Conservation (phyloP, 2,113 vertebrate species). For the Megaleporinus macrocephalus region DNA sequence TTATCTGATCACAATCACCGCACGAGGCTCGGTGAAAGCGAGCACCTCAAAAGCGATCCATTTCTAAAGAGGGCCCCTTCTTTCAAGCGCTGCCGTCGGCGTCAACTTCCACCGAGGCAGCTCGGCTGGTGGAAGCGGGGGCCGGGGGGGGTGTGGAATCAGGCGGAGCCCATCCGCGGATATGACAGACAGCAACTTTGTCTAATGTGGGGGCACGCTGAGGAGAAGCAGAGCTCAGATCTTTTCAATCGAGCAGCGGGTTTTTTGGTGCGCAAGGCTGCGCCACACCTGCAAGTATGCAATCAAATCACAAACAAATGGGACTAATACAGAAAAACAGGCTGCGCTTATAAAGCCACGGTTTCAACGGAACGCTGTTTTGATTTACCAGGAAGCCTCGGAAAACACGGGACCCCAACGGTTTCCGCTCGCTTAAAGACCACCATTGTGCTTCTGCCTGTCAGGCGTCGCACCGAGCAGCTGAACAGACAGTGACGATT, state of each 20-base stretch:
- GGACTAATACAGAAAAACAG: conserved; percentile 19
- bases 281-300: neutral
- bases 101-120: conserved; percentile 22
- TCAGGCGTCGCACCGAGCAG: neutral
- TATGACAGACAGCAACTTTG: conserved; percentile 40
- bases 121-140: neutral
- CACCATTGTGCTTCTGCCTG: neutral
- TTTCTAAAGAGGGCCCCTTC: conserved; percentile 36
- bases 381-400: conserved; percentile 17
- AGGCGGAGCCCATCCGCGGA: conserved; percentile 15
- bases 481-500: neutral
- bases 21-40: conserved; percentile 7
- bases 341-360: neutral
- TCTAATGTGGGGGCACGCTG: neutral
- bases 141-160: neutral
- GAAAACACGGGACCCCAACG: neutral
- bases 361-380: conserved; percentile 23
- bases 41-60: neutral
- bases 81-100: conserved; percentile 1
- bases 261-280: conserved; percentile 31
- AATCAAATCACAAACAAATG: conserved; percentile 12
- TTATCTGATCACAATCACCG: conserved; percentile 42
- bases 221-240: conserved; percentile 22
- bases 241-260: conserved; percentile 24
- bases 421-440: neutral